Base-by-base conservation (phyloP, 1,140 invertebrate species). In the Helicorthomorpha holstii region DNA sequence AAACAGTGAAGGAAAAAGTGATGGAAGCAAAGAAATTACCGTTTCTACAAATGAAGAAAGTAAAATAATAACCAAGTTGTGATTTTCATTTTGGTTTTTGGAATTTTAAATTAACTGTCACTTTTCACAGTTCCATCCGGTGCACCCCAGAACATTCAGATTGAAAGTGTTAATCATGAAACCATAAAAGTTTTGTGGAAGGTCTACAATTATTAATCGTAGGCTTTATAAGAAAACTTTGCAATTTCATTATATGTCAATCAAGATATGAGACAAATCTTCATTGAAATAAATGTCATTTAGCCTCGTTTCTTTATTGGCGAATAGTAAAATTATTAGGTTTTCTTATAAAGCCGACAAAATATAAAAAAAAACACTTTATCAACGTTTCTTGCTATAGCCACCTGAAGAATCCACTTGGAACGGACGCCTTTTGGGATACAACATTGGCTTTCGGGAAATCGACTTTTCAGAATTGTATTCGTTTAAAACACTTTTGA, bases 361-460 rank as follows among this genome's bases (percentile, higher is more conserved):
- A n/a, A n/a, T n/a, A n/a, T n/a, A n/a, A n/a, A n/a, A n/a, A n/a
- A n/a, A n/a, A n/a, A n/a, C n/a, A n/a, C n/a, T n/a, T n/a, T 91
- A 88, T 23, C 89, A 86, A 1, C 85, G 90, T 62, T 73, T 95
- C 26, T 76, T 82, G 55, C 81, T 94, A 14, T 83, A 93, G 69
- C 85, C 88, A 58, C 88, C 90, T 51, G 72, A 80, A 58, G 77
- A 82, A 47, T 81, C 87, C 55, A 82, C 88, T 60, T 93, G 87
- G 87, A 93, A 93, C 60, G 89, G 89, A 23, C 85, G 91, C 69
- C 85, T 94, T 59, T 75, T 83, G 57, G 86, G 86, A 54, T 90
- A 90, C 64, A 89, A 94, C 63, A 61, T 73, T 7, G 70, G 70
- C 1, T 73, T 71, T 57, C 68, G 68, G 54, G 58, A 66, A 16